Percentiles rank a stretch among this genome's conserved stretches.
phyloP scores from a whole-genome alignment of 2,888 invertebrate genomes.

The Minunthozetes semirufus region DNA sequence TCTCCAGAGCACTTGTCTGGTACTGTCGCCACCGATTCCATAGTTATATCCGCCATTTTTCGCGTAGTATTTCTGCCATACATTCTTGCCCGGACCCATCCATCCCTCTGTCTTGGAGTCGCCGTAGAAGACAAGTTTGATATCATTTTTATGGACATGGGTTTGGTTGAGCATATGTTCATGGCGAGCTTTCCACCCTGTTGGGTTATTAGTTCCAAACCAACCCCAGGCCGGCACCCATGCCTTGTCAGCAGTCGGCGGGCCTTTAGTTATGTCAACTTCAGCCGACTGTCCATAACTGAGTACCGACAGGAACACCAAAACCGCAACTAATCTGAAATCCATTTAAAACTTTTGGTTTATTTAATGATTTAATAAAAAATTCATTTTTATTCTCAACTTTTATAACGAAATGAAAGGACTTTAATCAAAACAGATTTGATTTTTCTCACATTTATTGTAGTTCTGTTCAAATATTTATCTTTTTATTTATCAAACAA shows the following conservation, averaged over 20 bases:
- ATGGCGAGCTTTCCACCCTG: not conserved
- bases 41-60: conserved; percentile 57
- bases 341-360: too few relatives aligned
- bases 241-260: not conserved
- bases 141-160: not conserved
- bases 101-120: conserved; percentile 8
- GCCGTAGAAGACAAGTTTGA: conserved; percentile 1
- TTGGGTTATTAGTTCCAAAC: not conserved
- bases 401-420: too few relatives aligned
- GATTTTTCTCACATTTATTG: too few relatives aligned
- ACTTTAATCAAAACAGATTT: too few relatives aligned
- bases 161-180: not conserved
- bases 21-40: conserved; percentile 51
- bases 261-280: not conserved
- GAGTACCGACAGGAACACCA: not conserved
- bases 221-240: not conserved
- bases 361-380: too few relatives aligned
- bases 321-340: not conserved
- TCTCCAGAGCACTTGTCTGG: not conserved
- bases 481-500: too few relatives aligned
- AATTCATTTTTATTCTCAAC: too few relatives aligned
- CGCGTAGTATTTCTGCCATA: not conserved
- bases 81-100: not conserved
- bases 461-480: too few relatives aligned
- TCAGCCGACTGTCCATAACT: not conserved